Percentiles rank a stretch among this genome's conserved stretches.
Conservation (phyloP, 2,797 vertebrate genomes). For the Cynodonichthys magdalenae region DNA sequence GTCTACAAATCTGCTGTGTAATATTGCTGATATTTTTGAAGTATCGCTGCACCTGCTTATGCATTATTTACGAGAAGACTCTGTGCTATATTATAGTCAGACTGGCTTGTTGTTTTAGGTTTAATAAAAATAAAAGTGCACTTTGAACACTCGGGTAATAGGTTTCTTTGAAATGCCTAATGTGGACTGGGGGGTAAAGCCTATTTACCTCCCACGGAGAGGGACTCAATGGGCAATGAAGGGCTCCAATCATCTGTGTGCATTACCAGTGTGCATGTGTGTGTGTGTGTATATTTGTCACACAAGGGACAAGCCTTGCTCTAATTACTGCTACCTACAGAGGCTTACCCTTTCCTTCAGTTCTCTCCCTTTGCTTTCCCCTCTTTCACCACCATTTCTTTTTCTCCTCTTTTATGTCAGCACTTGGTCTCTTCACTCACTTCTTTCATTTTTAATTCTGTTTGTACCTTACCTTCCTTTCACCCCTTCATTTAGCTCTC, state of each 20-base stretch:
- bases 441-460: slow-evolving; percentile 27
- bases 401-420: slow-evolving; percentile 20
- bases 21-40: slow-evolving; percentile 27
- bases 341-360: slow-evolving; percentile 67
- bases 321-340: slow-evolving; percentile 65
- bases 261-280: slow-evolving; percentile 29
- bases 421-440: slow-evolving; percentile 20
- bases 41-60: slow-evolving; percentile 14
- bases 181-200: slow-evolving; percentile 36
- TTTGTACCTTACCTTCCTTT: slow-evolving; percentile 22
- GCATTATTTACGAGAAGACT: slow-evolving; percentile 43
- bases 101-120: slow-evolving; percentile 5
- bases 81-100: slow-evolving; percentile 11
- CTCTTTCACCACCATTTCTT: slow-evolving; percentile 37
- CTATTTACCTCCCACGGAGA: slow-evolving; percentile 44
- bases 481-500: slow-evolving; percentile 32
- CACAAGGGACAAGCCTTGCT: slow-evolving; percentile 52
- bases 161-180: slow-evolving; percentile 36
- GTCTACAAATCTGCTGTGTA: slow-evolving; percentile 3
- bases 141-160: slow-evolving; percentile 12
- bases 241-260: slow-evolving; percentile 45
- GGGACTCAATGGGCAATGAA: slow-evolving; percentile 40
- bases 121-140: slow-evolving; percentile 7
- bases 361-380: slow-evolving; percentile 44
- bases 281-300: slow-evolving; percentile 44